A percentile compares a stretch with the other conserved stretches of the same genome.
phyloP scores from a whole-genome alignment of 2,113 vertebrate genomes.

The Athene noctua region DNA sequence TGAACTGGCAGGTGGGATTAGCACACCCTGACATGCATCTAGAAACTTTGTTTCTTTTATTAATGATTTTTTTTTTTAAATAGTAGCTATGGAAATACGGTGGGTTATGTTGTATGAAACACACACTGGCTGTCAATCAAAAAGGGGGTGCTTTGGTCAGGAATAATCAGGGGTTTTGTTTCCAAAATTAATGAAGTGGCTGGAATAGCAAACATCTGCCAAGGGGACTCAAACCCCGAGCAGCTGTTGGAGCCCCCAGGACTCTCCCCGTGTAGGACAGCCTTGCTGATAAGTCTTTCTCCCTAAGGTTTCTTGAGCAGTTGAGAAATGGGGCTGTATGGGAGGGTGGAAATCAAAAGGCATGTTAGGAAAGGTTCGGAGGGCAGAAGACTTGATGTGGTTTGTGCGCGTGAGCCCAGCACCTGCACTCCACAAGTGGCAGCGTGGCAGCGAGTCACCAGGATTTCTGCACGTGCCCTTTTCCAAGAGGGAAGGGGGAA shows the following conservation, averaged over 20 bases:
- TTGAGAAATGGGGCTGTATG: accelerated
- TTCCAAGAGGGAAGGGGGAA: background rate
- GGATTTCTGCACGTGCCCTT: background rate
- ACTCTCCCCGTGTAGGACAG: background rate
- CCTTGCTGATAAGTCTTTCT: background rate
- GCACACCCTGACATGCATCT: too few relatives aligned
- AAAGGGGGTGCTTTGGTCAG: slow-evolving; percentile 53
- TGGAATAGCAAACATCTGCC: slow-evolving; percentile 78
- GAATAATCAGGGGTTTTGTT: slow-evolving; percentile 74
- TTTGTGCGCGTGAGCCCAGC: accelerated
- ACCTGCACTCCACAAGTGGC: background rate
- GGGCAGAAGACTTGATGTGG: background rate
- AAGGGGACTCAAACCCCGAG: slow-evolving; percentile 66
- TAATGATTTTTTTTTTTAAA: background rate
- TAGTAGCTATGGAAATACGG: background rate
- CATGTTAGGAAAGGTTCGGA: background rate
- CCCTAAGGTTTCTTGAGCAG: background rate
- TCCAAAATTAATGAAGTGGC: slow-evolving; percentile 76
- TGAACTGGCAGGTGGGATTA: background rate
- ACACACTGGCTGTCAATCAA: slow-evolving; percentile 76
- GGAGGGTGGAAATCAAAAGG: background rate
- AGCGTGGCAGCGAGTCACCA: accelerated
- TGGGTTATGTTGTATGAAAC: slow-evolving; percentile 30
- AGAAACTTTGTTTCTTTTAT: background rate
- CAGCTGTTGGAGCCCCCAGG: slow-evolving; percentile 74